Evolutionary conservation across 2,113 vertebrate genomes (phyloP), one percentile per base, ranked within the genome.

Genomic region (Pterocles gutturalis): DNA sequence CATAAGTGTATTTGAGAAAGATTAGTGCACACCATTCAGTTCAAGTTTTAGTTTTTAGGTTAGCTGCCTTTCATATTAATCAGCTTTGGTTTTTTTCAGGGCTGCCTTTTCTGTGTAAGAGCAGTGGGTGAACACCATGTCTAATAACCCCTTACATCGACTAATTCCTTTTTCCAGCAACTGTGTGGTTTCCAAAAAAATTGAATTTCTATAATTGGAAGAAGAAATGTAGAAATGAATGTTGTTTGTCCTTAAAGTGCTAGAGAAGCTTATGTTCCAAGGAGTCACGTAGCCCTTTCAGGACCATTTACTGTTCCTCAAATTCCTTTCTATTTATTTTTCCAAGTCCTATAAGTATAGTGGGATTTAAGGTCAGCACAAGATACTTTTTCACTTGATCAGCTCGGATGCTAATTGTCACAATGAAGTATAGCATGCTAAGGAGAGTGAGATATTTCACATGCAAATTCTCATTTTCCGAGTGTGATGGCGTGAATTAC

Each of bases 11-110:
- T 96, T 97, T 97, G 84, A 90, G 91, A 78, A 96, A 97, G 95
- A 97, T 97, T 96, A 97, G 61, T 34, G 25, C 64, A 64, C 87
- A 77, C 94, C 58, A 66, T 93, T 97, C 94, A 66, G 93, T 87
- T 95, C 94, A 72, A 96, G 95, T 96, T 98, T 97, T 90, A 72
- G 96, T 92, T 97, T 97, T 93, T 94, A 95, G 94, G 95, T 97
- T 93, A 94, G 93, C 96, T 98, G 97, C 93, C 96, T 98, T 96
- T 98, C 96, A 97, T 96, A 94, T 90, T 96, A 97, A 97, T 93
- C 97, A 95, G 96, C 97, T 97, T 95, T 93, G 62, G 46, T 48
- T 17, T 97, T 93, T 96, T 98, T 83, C 85, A 85, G 72, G 87
- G 76, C 88, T 97, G 96, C 71, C 79, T 98, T 98, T 97, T 97